These are phyloP conservation scores for Gibbula magus DNA, from an alignment of 2,888 invertebrate genomes.

Conservation along the genomic window DNA sequence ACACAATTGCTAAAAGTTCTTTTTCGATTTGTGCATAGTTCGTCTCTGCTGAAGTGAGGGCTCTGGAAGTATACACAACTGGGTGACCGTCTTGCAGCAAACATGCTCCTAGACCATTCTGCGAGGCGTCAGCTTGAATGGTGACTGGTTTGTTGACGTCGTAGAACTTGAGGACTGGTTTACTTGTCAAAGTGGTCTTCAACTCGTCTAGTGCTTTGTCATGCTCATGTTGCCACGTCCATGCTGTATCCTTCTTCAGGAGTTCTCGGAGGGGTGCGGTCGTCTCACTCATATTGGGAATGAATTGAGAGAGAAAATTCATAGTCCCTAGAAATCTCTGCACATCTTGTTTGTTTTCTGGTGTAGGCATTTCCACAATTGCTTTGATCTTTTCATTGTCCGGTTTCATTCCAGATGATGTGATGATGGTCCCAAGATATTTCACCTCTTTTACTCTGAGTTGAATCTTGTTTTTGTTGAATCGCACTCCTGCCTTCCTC, in stretches of 20 bases:
- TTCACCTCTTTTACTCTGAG: not conserved
- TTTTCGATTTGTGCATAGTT: conserved; percentile 30
- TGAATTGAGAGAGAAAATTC: not conserved
- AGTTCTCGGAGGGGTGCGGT: not conserved
- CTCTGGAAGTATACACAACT: conserved; percentile 38
- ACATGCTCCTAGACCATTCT: conserved; percentile 24
- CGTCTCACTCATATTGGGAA: not conserved
- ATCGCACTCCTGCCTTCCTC: not conserved
- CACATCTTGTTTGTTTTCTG: not conserved
- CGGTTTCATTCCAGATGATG: not conserved
- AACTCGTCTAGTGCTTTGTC: not conserved
- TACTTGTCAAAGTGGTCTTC: not conserved
- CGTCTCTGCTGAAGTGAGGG: conserved; percentile 24
- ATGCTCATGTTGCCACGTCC: too few species aligned
- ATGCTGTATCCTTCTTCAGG: not conserved
- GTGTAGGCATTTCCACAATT: not conserved
- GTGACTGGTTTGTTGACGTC: conserved; percentile 21
- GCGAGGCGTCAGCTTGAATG: conserved; percentile 23
- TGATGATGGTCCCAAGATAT: not conserved
- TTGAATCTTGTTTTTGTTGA: not conserved
- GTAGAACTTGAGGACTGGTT: not conserved
- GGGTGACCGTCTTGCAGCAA: conserved; percentile 25
- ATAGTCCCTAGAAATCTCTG: not conserved
- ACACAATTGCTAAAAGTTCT: conserved; percentile 29
- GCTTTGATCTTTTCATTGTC: not conserved